These are phyloP conservation scores for Chiroxiphia lanceolata DNA, from an alignment of 2,797 vertebrate genomes.

Conservation along the genomic window DNA sequence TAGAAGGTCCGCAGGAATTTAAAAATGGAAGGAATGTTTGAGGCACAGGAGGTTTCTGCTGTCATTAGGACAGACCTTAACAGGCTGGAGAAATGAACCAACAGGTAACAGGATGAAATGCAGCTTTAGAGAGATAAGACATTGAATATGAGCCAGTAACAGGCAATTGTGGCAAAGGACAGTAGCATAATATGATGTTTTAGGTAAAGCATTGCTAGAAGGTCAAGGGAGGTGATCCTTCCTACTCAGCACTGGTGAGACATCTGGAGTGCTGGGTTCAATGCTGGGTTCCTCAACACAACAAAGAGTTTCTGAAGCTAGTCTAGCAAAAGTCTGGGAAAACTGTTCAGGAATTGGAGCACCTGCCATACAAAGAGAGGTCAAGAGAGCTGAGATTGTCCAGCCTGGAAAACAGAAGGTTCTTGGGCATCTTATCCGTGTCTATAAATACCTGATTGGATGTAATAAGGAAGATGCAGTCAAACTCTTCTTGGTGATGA, in stretches of 20 bases:
- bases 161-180: background rate
- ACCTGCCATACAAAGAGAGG: background rate
- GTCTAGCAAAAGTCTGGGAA: background rate
- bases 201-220: background rate
- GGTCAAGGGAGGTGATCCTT: background rate
- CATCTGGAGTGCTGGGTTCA: background rate
- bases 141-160: background rate
- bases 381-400: background rate
- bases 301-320: fast-evolving
- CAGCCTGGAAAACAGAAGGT: background rate
- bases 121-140: background rate
- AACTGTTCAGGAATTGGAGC: background rate
- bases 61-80: background rate
- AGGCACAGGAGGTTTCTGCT: background rate
- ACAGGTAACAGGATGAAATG: background rate
- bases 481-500: background rate
- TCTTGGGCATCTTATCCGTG: background rate
- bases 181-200: background rate
- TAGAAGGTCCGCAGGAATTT: background rate
- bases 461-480: background rate
- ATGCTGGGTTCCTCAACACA: background rate
- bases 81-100: background rate
- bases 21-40: background rate
- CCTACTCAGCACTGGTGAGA: background rate
- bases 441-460: background rate